Evolutionary conservation across 2,888 invertebrate genomes (phyloP).

Genomic region (Ormyrus thymus): DNA sequence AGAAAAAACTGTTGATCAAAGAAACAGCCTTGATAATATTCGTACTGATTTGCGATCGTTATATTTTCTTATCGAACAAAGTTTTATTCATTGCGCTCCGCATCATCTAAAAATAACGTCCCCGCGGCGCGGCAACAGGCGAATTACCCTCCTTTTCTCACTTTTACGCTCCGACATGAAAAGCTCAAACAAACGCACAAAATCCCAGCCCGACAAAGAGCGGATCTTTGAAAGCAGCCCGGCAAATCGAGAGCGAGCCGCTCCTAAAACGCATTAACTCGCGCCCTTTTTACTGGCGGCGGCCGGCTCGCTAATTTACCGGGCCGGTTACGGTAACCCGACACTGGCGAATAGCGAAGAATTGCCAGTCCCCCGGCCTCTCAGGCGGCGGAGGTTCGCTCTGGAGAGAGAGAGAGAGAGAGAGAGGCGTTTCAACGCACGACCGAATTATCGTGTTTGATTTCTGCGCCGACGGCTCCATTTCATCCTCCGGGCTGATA

Average conservation of each 20-base stretch:
- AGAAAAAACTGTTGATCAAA: no score
- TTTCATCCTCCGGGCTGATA: constrained; percentile 22
- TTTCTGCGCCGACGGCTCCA: constrained; percentile 21
- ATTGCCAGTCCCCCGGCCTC: no score
- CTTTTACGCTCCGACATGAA: no score
- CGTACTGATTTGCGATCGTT: no score
- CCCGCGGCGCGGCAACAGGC: no score
- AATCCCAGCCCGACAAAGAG: background rate
- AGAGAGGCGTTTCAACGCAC: constrained; percentile 33
- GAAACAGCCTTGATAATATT: no score
- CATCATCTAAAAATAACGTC: no score
- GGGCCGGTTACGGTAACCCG: constrained; percentile 38
- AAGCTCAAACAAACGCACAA: background rate
- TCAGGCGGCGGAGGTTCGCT: background rate
- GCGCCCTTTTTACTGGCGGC: background rate
- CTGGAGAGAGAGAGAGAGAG: background rate
- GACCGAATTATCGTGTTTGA: constrained; percentile 39
- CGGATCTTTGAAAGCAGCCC: background rate
- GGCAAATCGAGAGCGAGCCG: constrained; percentile 29
- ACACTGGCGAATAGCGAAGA: constrained; percentile 7
- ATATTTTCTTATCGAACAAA: no score
- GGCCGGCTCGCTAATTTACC: constrained; percentile 33
- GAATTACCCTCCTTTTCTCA: no score
- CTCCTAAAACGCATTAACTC: constrained; percentile 35
- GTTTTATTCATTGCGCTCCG: no score